Base-by-base conservation (phyloP, 2,888 invertebrate species). In the Agelastica alni region DNA sequence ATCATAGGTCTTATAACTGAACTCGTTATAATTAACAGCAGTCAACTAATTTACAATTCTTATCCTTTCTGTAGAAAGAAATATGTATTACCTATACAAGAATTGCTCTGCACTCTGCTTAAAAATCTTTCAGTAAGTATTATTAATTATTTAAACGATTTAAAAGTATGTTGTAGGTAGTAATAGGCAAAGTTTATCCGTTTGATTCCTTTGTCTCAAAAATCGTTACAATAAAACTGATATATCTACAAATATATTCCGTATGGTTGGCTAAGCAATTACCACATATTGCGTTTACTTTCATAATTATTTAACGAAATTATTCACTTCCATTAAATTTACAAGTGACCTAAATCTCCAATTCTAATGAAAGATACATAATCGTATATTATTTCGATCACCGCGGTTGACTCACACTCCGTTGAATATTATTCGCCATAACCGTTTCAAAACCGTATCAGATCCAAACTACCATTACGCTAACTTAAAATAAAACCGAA, bases 261-360 rank as follows among this genome's bases (percentile, higher is more conserved):
- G 26, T 26, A 26, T 28, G 12, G 16, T 44, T 44, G 16, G 18
- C 26, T 31, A 18, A 30, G 16, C 31, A 14, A 37, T 46, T 46
- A 26, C 46, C 12, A 47, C 37, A 47, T 10, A 30, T 37, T n/a
- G 16, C 46, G 16, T 22, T 36, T 17, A 37, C 47, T 47, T 47
- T 47, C 47, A 13, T 47, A 47, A 47, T 47, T 26, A 26, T 26
- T 37, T 28, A 37, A 47, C 31, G 37, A 47, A 47, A 47, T 37
- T 26, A 37, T 14, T 37, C 28, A 26, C 4, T 26, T 5, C 47
- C 26, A 47, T 47, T 47, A 47, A 16, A 45, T 20, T 45, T 45
- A 12, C 22, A 45, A 34, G 26, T 47, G 47, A 47, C 47, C 47
- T 47, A 37, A 47, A 47, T 47, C 36, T 37, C 47, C 37, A 37